A percentile compares a stretch with the other conserved stretches of the same genome.
phyloP scores from a whole-genome alignment of 2,888 invertebrate species.

The Chymomyza caudatula region DNA sequence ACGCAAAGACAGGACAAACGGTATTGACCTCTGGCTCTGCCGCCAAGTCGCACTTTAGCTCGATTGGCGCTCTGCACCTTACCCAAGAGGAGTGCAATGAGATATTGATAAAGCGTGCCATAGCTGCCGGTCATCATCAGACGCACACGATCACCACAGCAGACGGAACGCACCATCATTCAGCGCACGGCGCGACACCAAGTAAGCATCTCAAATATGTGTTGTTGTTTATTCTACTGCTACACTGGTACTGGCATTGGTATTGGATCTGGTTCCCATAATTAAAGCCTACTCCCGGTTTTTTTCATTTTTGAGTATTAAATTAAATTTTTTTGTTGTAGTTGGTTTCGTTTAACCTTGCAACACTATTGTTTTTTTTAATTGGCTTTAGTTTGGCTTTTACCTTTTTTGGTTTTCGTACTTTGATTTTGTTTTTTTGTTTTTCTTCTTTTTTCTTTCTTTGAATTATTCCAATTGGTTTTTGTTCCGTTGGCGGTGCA shows the following conservation, averaged over 20 bases:
- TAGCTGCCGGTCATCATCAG: conserved; percentile 82
- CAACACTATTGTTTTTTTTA: conserved; percentile 26
- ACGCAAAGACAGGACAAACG: conserved; percentile 77
- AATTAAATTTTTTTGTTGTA: conserved; percentile 15
- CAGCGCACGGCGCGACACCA: conserved; percentile 70
- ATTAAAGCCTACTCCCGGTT: background rate
- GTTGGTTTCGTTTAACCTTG: conserved; percentile 14
- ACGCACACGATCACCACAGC: conserved; percentile 77
- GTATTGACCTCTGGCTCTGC: conserved; percentile 75
- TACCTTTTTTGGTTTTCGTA: conserved; percentile 44
- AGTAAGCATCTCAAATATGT: conserved; percentile 75
- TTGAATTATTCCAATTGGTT: conserved; percentile 45
- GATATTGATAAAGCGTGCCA: conserved; percentile 86
- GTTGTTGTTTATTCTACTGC: conserved; percentile 40
- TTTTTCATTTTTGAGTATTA: conserved; percentile 15
- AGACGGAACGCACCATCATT: conserved; percentile 73
- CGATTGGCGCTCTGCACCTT: conserved; percentile 85
- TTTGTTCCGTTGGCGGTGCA: conserved; percentile 72
- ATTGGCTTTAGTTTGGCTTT: conserved; percentile 11
- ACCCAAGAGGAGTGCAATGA: conserved; percentile 89
- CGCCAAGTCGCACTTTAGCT: conserved; percentile 82
- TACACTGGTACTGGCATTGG: conserved; percentile 42
- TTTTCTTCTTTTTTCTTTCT: conserved; percentile 44
- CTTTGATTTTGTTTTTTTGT: conserved; percentile 46
- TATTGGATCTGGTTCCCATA: conserved; percentile 37